Percentiles rank a stretch among this genome's conserved stretches.
These are phyloP conservation scores for Rhinoderma darwinii DNA, from an alignment of 2,113 vertebrate genomes.

Conservation along the genomic window DNA sequence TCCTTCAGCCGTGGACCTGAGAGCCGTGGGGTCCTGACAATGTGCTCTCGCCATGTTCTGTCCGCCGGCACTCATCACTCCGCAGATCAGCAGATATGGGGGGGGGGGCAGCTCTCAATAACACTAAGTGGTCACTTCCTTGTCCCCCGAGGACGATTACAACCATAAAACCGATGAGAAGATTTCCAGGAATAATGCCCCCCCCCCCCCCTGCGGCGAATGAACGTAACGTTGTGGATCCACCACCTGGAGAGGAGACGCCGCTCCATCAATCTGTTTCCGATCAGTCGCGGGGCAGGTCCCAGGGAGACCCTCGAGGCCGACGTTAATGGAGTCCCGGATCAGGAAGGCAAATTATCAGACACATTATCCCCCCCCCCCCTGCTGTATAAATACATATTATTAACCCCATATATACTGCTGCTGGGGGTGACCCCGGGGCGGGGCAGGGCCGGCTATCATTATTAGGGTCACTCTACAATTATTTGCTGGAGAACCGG, in stretches of 20 bases:
- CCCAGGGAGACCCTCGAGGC: background rate
- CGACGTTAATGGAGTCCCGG: background rate
- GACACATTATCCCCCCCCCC: background rate
- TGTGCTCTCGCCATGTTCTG: no score
- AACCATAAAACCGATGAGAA: background rate
- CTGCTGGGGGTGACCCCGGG: background rate
- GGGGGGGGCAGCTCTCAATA: slow-evolving; percentile 4
- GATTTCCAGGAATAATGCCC: slow-evolving; percentile 16
- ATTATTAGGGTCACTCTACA: no score
- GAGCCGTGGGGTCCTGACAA: no score
- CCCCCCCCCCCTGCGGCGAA: background rate
- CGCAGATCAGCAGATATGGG: background rate
- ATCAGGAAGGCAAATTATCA: background rate
- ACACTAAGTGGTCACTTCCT: background rate
- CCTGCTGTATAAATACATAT: background rate
- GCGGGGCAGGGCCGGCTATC: no score
- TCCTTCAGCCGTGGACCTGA: no score
- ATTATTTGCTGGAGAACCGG: no score
- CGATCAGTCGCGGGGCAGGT: background rate
- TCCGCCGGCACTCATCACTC: background rate
- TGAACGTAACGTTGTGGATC: background rate
- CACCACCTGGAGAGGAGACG: background rate
- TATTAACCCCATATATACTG: background rate
- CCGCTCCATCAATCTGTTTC: background rate
- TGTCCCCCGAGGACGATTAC: background rate